phyloP scores from a whole-genome alignment of 2,113 vertebrate genomes.

The Myiagra hebetior region DNA sequence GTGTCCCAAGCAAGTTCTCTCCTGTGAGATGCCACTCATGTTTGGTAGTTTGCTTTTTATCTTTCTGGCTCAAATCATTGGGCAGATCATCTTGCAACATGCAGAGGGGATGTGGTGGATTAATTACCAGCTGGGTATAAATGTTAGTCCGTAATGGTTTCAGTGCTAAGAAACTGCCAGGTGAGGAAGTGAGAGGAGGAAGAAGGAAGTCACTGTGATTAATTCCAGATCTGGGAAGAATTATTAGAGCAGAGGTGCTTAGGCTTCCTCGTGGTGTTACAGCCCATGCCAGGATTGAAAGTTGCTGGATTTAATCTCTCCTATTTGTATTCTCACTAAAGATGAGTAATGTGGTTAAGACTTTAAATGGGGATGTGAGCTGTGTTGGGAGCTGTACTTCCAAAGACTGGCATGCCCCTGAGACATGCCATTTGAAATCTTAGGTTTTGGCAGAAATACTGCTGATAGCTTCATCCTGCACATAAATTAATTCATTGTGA shows the following conservation, averaged over 20 bases:
- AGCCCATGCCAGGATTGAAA: not conserved
- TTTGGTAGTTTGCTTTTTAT: not conserved
- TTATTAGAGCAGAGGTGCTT: not conserved
- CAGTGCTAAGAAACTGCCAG: not conserved
- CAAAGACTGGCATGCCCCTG: not conserved
- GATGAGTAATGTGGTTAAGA: not conserved
- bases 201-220: not conserved
- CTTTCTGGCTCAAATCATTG: not conserved
- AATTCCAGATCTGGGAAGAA: not conserved
- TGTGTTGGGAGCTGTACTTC: not conserved
- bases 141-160: not conserved
- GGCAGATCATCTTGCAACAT: not conserved
- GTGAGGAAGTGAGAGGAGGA: not conserved
- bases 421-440: not conserved
- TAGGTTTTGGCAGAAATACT: not conserved
- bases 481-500: not conserved
- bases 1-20: not conserved
- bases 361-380: not conserved
- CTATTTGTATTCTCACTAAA: not conserved
- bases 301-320: not conserved
- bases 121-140: not conserved
- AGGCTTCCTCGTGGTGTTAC: not conserved
- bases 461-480: not conserved
- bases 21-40: not conserved
- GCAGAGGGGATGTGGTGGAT: not conserved